Percentiles rank a stretch among this genome's conserved stretches.
These are phyloP conservation scores for Charina bottae DNA, from an alignment of 2,113 vertebrate species.

Conservation along the genomic window DNA sequence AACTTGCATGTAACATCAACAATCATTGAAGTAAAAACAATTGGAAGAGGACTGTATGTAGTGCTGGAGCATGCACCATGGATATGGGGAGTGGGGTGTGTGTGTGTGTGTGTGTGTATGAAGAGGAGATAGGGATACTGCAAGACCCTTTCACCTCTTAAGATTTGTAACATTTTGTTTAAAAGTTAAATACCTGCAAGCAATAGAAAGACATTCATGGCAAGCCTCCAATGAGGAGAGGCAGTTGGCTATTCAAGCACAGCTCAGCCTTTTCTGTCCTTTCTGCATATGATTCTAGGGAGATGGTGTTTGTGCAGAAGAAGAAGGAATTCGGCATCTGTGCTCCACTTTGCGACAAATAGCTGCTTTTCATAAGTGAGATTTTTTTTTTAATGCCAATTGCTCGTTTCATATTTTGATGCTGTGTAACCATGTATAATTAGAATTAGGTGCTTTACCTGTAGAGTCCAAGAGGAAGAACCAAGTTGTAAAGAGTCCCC, in stretches of 20 bases:
- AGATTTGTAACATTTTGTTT: not conserved
- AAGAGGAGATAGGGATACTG: not conserved
- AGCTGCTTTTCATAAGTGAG: constrained; percentile 87
- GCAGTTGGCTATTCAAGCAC: not conserved
- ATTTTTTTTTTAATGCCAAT: constrained; percentile 36
- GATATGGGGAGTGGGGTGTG: not conserved
- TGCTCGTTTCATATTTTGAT: not conserved
- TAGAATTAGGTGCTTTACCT: not conserved
- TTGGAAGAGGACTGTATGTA: not conserved
- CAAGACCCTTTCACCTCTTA: not conserved
- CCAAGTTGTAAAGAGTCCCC: not conserved
- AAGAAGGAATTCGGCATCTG: constrained; percentile 68
- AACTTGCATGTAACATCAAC: not conserved
- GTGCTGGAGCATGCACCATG: not conserved
- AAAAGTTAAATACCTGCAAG: not conserved
- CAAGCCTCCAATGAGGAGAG: constrained; percentile 12
- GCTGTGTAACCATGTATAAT: not conserved
- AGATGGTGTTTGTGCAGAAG: constrained; percentile 67
- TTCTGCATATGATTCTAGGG: constrained; percentile 70
- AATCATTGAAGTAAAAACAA: not conserved
- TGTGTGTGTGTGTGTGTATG: not conserved
- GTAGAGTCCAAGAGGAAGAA: not conserved
- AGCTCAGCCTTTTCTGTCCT: constrained; percentile 57
- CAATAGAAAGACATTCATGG: constrained; percentile 22
- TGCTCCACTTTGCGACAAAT: constrained; percentile 79